Base-by-base conservation (phyloP, 2,113 vertebrate genomes). In the Gorsachius goisagi region DNA sequence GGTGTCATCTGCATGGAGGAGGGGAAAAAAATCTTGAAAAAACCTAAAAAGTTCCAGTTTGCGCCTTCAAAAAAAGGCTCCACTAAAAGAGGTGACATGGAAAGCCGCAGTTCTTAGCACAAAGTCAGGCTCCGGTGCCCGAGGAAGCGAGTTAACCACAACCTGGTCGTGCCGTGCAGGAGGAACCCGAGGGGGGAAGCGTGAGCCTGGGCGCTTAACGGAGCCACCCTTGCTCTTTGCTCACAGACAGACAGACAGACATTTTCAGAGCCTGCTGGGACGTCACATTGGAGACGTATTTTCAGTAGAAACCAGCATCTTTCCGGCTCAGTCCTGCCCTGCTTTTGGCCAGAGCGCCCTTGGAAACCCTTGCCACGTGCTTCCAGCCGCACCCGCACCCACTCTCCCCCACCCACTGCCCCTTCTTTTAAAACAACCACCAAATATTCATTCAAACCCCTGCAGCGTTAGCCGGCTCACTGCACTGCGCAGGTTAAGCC, bases 401-500 rank as follows among this genome's bases (percentile, higher is more conserved):
- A 9, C 73, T 11, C 72, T 26, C 39, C 75, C 56, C 64, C 56
- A 3, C 2, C 1, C 9, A 4, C 53, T 4, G 59, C n/a, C 39
- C 73, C 22, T 23, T 8, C 53, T n/a, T 27, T 9, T 28, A 15
- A 12, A 52, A 37, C 37, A 50, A 10, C 7, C 44, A 15, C 30
- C 10, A 30, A 68, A 44, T 4, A 39, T 0, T 7, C 15, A 4
- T 14, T 13, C 9, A 3, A 9, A 28, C 15, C 16, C 7, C 28
- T 4, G 64, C 47, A 55, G 73, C 64, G 13, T 1, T 5, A 32
- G 24, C 56, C 32, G 69, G 28, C 52, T 90, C 45, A 20, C 4
- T 32, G 66, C 0, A 0, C 35, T 23, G n/a, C 3, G 1, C 11
- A 9, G 4, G 15, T 4, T 24, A 19, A 39, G 55, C 1, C 11